Evolutionary conservation across 2,113 vertebrate species (phyloP), one percentile per base, ranked within the genome.

Genomic region (Brachyistius frenatus): DNA sequence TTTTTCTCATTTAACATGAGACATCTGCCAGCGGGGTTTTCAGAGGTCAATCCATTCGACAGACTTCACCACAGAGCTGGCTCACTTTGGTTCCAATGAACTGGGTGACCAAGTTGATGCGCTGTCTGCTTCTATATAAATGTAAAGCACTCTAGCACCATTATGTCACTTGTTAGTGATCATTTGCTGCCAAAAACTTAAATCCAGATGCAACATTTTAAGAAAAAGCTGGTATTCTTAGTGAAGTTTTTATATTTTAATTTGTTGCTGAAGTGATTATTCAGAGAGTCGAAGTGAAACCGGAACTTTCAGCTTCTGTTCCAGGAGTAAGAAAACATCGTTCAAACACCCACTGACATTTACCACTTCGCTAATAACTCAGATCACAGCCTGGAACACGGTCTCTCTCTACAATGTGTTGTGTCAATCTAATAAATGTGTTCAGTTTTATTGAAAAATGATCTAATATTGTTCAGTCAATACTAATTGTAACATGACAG

Each of bases 61-160:
- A 80, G 84, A 56, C 83, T 32, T 72, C 53, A 66, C 75, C 84
- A 69, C 81, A 84, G n/a, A 71, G 67, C 75, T 78, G 82, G 61
- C 70, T 10, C 44, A 68, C 68, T 74, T 56, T 37, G 46, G 58
- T 49, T 81, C 61, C 70, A 79, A 6, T 47, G 35, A 66, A 35
- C 23, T 50, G 30, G 73, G 30, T 32, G 53, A 75, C 66, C 62
- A 52, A 46, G 36, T 7, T 62, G 60, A 80, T 47, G 74, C 47
- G 66, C 36, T 49, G 63, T 57, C 71, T 57, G 2, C 15, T 65
- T 72, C 32, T 15, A 53, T 47, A 52, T 61, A 64, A 35, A 44
- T 72, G 3, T 37, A 63, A 75, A 63, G 55, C 57, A 73, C 5
- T 8, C 60, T 5, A 58, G 7, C 66, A 62, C 37, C 61, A 56